Evolutionary conservation across 1,140 invertebrate species (phyloP).

Genomic region (Drosophila trapezifrons): DNA sequence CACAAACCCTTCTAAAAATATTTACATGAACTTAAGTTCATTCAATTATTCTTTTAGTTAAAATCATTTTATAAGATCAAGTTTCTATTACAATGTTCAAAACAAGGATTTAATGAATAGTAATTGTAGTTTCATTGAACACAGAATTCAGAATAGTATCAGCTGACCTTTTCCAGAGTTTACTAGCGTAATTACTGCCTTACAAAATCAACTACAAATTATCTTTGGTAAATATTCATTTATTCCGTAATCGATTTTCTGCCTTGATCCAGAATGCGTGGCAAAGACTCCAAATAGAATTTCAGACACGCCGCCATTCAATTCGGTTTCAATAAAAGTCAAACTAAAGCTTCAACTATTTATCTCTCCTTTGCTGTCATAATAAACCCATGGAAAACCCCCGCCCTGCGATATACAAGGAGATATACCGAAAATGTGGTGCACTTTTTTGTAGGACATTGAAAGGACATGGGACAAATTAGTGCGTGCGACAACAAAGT

Average conservation of each 20-base stretch:
- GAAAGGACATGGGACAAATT: constrained; percentile 75
- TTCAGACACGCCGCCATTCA: constrained; percentile 27
- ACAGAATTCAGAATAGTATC: not conserved
- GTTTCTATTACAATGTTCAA: not conserved
- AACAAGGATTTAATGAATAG: not conserved
- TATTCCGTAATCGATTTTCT: constrained; percentile 29
- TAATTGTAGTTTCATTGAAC: not conserved
- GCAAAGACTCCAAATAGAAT: constrained; percentile 31
- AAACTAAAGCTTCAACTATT: constrained; percentile 38
- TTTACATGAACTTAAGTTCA: too few species aligned
- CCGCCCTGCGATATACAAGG: not conserved
- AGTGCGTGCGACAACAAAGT: constrained; percentile 68
- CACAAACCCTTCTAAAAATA: too few species aligned
- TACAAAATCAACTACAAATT: constrained; percentile 5
- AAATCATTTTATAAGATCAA: not conserved
- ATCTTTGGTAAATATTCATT: constrained; percentile 19
- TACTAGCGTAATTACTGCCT: not conserved
- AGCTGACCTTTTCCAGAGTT: not conserved
- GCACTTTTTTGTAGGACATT: constrained; percentile 70
- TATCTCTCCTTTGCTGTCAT: constrained; percentile 41
- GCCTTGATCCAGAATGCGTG: constrained; percentile 17
- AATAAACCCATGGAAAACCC: constrained; percentile 46
- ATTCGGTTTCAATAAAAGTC: constrained; percentile 46
- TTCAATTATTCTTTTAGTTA: too few species aligned
- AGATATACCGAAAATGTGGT: constrained; percentile 37